phyloP scores from a whole-genome alignment of 2,888 invertebrate genomes.

The Boloria euphrosyne region DNA sequence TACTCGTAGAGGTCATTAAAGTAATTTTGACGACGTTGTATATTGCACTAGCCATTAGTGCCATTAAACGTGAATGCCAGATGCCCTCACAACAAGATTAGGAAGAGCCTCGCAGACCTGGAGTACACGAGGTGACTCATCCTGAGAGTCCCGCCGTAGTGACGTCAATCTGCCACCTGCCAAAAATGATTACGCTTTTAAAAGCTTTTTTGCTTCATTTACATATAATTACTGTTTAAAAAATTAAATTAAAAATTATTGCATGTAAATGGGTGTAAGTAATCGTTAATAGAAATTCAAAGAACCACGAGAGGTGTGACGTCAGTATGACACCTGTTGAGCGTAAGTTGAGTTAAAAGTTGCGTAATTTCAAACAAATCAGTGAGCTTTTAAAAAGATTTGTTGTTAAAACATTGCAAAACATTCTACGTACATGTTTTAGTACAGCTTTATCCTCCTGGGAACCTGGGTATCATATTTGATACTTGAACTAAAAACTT shows the following conservation, averaged over 20 bases:
- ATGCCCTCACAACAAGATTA: slow-evolving; percentile 20
- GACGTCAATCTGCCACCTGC: slow-evolving; percentile 28
- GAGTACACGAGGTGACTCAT: slow-evolving; percentile 7
- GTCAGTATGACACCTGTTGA: slow-evolving; percentile 12
- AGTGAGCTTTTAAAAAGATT: slow-evolving; percentile 16
- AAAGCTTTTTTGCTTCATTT: slow-evolving; percentile 14
- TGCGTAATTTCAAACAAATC: slow-evolving; percentile 8
- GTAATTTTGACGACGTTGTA: not conserved
- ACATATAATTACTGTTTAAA: slow-evolving; percentile 5
- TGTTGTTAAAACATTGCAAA: not conserved
- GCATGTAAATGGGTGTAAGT: too few species aligned
- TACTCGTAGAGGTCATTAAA: not conserved
- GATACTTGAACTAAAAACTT: too few species aligned
- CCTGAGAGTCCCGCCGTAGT: not conserved
- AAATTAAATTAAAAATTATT: not conserved
- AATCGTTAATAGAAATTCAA: slow-evolving; percentile 1
- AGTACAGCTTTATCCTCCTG: not conserved
- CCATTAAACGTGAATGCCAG: slow-evolving; percentile 16
- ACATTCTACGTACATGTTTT: not conserved
- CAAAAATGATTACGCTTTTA: slow-evolving; percentile 22
- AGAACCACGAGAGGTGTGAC: slow-evolving; percentile 2
- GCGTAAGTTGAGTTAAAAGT: slow-evolving; percentile 1
- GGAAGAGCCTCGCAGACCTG: slow-evolving; percentile 11
- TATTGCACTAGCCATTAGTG: slow-evolving; percentile 6
- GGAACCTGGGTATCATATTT: too few species aligned